Evolutionary conservation across 2,113 vertebrate genomes (phyloP), one percentile per base, ranked within the genome.

Genomic region (Pholis gunnellus): DNA sequence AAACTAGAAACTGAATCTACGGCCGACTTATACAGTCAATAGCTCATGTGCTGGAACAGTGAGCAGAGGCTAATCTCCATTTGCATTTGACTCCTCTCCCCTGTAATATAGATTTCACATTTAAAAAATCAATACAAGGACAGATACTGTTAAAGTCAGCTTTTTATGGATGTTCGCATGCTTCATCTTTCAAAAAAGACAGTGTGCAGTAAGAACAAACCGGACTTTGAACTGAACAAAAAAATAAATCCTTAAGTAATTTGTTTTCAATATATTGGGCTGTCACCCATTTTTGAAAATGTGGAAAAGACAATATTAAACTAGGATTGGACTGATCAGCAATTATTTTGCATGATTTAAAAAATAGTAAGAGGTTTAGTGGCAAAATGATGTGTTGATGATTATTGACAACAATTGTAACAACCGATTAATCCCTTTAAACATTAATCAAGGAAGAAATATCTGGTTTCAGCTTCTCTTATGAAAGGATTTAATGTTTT

Each of bases 21-120:
- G 0, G 4, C 52, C 9, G 15, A 66, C 9, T 6, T 13, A 50
- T 9, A 2, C 1, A 71, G 34, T 87, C 68, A 54, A 50, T 48
- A 66, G 60, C 54, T 72, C 46, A 38, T 34, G 13, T 77, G 27
- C 11, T 72, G 69, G 54, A 72, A 36, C 65, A 56, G 42, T 25
- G 65, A 78, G 48, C 54, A 42, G 20, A 60, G 20, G 68, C 6
- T 64, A 46, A 79, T 78, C 66, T 80, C 83, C 46, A 81, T 88
- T 83, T 81, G n/a, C 9, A 56, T 44, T 71, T 1, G 72, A 77
- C 6, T 78, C 5, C 56, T 75, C 42, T 65, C 52, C 59, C 20
- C 9, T 61, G 57, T 59, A 57, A 77, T 77, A 83, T 57, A 44
- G 68, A 85, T 81, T 82, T 85, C 42, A 73, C 69, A 59, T 80